A percentile compares a stretch with the other conserved stretches of the same genome.
These are phyloP conservation scores for Drosophila fungiperda DNA, from an alignment of 2,888 invertebrate species.

Conservation along the genomic window DNA sequence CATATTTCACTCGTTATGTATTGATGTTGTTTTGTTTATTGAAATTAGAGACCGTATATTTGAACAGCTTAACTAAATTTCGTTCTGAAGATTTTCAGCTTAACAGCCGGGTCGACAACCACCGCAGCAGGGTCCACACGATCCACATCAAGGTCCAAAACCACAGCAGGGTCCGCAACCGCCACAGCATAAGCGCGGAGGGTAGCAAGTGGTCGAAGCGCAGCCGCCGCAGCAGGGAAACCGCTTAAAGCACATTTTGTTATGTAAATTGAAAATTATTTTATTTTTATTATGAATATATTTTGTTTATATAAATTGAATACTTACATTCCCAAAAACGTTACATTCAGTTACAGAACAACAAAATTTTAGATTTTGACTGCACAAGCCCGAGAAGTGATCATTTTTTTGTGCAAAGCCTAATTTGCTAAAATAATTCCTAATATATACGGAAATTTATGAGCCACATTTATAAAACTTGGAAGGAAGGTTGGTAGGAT, in stretches of 20 bases:
- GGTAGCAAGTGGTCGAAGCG: background rate
- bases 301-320: too few relatives aligned
- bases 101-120: slow-evolving; percentile 11
- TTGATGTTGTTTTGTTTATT: background rate
- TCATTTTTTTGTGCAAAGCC: background rate
- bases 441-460: too few relatives aligned
- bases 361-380: background rate
- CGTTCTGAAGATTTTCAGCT: slow-evolving; percentile 14
- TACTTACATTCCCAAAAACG: slow-evolving; percentile 6
- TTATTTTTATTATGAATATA: background rate
- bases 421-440: background rate
- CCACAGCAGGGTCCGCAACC: slow-evolving; percentile 30
- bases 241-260: slow-evolving; percentile 15
- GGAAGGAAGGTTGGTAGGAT: too few relatives aligned
- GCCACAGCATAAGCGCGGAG: slow-evolving; percentile 3
- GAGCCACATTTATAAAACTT: too few relatives aligned
- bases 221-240: slow-evolving; percentile 13
- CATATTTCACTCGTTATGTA: background rate
- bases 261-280: background rate
- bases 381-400: background rate
- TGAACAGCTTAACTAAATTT: slow-evolving; percentile 3
- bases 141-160: slow-evolving; percentile 18
- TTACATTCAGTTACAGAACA: slow-evolving; percentile 10
- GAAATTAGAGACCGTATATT: background rate
- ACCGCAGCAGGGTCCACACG: background rate